Evolutionary conservation across 1,140 invertebrate genomes (phyloP).

Genomic region (Drosophila micromelanica): DNA sequence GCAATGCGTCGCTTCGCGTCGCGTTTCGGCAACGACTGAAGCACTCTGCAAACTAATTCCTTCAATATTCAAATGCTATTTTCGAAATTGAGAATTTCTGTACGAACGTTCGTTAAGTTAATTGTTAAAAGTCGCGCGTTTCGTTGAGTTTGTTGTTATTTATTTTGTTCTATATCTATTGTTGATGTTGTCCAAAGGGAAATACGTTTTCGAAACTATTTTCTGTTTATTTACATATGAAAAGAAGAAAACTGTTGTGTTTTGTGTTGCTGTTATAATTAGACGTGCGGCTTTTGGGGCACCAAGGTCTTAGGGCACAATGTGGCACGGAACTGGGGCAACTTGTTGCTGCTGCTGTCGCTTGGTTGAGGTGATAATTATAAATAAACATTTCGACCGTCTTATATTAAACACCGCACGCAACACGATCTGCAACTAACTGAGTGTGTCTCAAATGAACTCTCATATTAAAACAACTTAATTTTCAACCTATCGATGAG

Average conservation of each 20-base stretch:
- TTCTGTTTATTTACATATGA: slow-evolving; percentile 15
- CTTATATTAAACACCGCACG: slow-evolving; percentile 5
- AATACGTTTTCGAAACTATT: slow-evolving; percentile 39
- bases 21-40: no score
- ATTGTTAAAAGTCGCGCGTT: slow-evolving; percentile 39
- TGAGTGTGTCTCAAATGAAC: background rate
- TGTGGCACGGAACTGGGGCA: slow-evolving; percentile 60
- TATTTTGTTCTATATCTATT: slow-evolving; percentile 56
- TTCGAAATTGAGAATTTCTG: slow-evolving; percentile 58
- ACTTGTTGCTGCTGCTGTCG: slow-evolving; percentile 59
- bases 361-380: slow-evolving; percentile 54
- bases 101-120: slow-evolving; percentile 42
- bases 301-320: slow-evolving; percentile 59
- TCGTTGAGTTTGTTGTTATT: slow-evolving; percentile 29
- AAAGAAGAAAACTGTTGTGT: slow-evolving; percentile 10
- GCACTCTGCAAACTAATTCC: slow-evolving; percentile 26
- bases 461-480: background rate
- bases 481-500: background rate
- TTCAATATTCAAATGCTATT: slow-evolving; percentile 59
- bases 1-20: slow-evolving; percentile 53
- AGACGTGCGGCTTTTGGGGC: slow-evolving; percentile 56
- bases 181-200: slow-evolving; percentile 13
- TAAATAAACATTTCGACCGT: slow-evolving; percentile 56
- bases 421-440: slow-evolving; percentile 4
- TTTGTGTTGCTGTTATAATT: slow-evolving; percentile 55